A percentile compares a stretch with the other conserved stretches of the same genome.
phyloP scores from a whole-genome alignment of 2,113 vertebrate species.

The Chloropsis hardwickii region DNA sequence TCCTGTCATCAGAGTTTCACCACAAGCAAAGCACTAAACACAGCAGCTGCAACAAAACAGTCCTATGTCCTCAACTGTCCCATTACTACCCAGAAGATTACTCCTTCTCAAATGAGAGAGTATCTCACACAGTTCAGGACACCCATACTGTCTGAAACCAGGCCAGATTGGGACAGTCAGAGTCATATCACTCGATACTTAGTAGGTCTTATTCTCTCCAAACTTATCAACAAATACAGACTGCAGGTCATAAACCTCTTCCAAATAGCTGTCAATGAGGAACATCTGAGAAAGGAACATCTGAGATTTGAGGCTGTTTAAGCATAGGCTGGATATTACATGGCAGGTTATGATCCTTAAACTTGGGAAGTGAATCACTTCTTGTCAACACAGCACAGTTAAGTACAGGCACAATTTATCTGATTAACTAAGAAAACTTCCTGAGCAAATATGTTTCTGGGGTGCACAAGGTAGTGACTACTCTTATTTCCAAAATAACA shows the following conservation, averaged over 20 bases:
- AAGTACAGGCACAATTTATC: background rate
- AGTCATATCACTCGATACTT: background rate
- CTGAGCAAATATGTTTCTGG: background rate
- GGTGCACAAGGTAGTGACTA: background rate
- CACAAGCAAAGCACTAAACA: background rate
- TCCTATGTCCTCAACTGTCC: background rate
- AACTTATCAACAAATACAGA: background rate
- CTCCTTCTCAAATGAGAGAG: background rate
- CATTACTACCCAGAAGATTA: background rate
- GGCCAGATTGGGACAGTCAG: background rate
- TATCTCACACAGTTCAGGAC: background rate
- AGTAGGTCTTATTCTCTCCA: background rate
- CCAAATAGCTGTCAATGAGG: background rate
- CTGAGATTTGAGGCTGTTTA: background rate
- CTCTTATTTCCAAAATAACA: background rate
- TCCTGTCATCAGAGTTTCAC: background rate
- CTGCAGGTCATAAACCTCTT: background rate
- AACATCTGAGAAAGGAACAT: background rate
- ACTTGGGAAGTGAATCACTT: background rate
- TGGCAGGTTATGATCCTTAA: background rate
- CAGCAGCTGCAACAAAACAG: background rate
- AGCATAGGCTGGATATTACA: background rate
- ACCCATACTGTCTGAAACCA: background rate
- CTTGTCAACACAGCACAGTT: background rate
- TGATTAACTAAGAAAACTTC: background rate